A percentile compares a stretch with the other conserved stretches of the same genome.
These are phyloP conservation scores for Ametastegia equiseti DNA, from an alignment of 2,888 invertebrate species.

Conservation along the genomic window DNA sequence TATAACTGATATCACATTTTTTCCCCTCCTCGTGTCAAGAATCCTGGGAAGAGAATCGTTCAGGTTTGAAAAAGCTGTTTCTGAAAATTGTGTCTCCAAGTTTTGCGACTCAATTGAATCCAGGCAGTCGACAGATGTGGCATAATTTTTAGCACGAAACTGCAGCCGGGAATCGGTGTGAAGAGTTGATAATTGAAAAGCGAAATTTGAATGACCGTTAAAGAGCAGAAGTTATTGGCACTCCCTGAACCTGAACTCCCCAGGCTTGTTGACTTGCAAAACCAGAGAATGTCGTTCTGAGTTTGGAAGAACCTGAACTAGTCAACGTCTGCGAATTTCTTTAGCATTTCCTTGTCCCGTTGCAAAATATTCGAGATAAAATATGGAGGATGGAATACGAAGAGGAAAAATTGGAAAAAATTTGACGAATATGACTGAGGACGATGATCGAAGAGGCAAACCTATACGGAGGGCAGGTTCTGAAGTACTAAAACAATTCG, in stretches of 20 bases:
- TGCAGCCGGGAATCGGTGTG: neutral
- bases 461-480: neutral
- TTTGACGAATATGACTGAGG: neutral
- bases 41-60: neutral
- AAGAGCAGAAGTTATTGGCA: slow-evolving; percentile 8
- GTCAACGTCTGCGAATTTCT: neutral
- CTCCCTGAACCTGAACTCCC: slow-evolving; percentile 12
- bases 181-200: neutral
- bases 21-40: slow-evolving; percentile 56
- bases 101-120: neutral
- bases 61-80: slow-evolving; percentile 49
- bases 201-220: neutral
- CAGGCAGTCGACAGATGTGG: neutral
- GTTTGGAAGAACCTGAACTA: neutral
- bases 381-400: neutral
- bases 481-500: slow-evolving; percentile 35
- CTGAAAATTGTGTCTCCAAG: neutral
- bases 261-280: slow-evolving; percentile 35
- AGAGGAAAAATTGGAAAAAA: neutral
- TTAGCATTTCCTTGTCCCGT: neutral
- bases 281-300: slow-evolving; percentile 27
- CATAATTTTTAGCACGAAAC: neutral
- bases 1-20: slow-evolving; percentile 58
- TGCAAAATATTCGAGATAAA: neutral
- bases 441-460: slow-evolving; percentile 37